Percentiles rank a stretch among this genome's conserved stretches.
Evolutionary conservation across 2,113 vertebrate genomes (phyloP).

Genomic region (Cololabis saira): DNA sequence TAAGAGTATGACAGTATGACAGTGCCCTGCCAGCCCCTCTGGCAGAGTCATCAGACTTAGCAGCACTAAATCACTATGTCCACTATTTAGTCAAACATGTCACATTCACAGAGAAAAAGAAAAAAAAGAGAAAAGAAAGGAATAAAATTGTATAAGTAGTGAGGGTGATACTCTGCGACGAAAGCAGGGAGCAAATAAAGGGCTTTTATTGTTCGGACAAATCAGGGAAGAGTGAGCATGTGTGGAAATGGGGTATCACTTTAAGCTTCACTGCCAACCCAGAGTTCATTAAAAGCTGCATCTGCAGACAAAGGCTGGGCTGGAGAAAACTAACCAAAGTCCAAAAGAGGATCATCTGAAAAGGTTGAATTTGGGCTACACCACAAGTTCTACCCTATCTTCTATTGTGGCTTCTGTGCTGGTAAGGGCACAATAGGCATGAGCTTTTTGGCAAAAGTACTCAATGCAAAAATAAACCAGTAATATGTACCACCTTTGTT

Average conservation of each 20-base stretch:
- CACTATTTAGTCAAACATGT: constrained; percentile 82
- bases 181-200: constrained; percentile 38
- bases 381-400: constrained; percentile 21
- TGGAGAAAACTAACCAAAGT: constrained; percentile 42
- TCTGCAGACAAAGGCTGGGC: constrained; percentile 36
- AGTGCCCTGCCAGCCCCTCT: constrained; percentile 80
- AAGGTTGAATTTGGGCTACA: constrained; percentile 50
- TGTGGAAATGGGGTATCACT: constrained; percentile 61
- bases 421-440: too few relatives aligned
- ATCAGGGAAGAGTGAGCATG: constrained; percentile 36
- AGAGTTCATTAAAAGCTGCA: constrained; percentile 65
- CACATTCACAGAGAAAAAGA: constrained; percentile 56
- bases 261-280: constrained; percentile 52
- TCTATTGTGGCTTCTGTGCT: too few relatives aligned
- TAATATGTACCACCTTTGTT: too few relatives aligned
- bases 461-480: too few relatives aligned
- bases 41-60: constrained; percentile 84
- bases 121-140: constrained; percentile 31
- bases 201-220: constrained; percentile 29
- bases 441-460: too few relatives aligned
- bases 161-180: constrained; percentile 45
- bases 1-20: constrained; percentile 80
- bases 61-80: constrained; percentile 83
- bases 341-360: constrained; percentile 50
- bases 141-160: constrained; percentile 28